phyloP scores from a whole-genome alignment of 2,888 invertebrate genomes.

The Blastobasis lacticolella region DNA sequence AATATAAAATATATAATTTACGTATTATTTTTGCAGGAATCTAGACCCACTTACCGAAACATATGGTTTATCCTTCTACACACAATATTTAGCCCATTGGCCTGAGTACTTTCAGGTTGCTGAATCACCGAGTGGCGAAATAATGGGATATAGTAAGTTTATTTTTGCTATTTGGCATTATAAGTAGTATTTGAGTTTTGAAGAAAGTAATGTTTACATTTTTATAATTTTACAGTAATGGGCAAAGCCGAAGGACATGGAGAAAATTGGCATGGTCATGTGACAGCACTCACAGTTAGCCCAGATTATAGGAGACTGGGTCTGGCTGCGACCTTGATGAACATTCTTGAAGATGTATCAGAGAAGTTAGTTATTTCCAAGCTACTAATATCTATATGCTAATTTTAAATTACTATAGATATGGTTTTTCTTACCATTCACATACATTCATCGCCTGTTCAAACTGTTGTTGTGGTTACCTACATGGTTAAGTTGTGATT shows the following conservation, averaged over 20 bases:
- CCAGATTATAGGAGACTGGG: constrained; percentile 95
- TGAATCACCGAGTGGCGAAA: constrained; percentile 95
- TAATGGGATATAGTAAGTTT: constrained; percentile 96
- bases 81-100: constrained; percentile 98
- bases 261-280: constrained; percentile 99
- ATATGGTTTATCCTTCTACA: constrained; percentile 95
- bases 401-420: neutral
- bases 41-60: constrained; percentile 98
- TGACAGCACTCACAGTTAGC: constrained; percentile 97
- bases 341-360: constrained; percentile 94
- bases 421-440: neutral
- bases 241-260: constrained; percentile 98
- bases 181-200: too few species aligned
- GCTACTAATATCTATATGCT: too few species aligned
- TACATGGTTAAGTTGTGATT: too few species aligned
- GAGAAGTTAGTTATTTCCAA: constrained; percentile 79
- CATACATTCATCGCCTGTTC: neutral
- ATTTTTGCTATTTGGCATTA: neutral
- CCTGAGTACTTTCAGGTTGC: constrained; percentile 99
- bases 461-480: neutral
- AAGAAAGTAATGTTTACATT: neutral
- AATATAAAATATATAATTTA: too few species aligned
- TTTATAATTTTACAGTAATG: constrained; percentile 84
- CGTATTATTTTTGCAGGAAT: constrained; percentile 78
- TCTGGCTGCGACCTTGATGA: constrained; percentile 94